phyloP scores from a whole-genome alignment of 1,140 invertebrate species.

The Drosophila triauraria region DNA sequence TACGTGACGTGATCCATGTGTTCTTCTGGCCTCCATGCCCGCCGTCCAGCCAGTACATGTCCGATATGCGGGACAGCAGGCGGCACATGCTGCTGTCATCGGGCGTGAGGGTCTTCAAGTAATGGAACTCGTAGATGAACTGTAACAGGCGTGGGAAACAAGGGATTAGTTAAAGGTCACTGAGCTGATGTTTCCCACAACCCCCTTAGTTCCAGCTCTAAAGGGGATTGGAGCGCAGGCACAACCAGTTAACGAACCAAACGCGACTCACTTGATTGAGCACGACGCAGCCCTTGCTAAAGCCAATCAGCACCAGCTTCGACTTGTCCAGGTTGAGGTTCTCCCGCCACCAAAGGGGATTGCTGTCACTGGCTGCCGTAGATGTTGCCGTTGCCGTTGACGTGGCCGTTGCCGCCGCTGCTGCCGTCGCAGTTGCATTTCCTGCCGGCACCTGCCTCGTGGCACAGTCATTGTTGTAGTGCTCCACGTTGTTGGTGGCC shows the following conservation, averaged over 20 bases:
- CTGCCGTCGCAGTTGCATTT: constrained; percentile 17
- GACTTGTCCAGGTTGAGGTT: constrained; percentile 85
- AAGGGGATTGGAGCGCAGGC: constrained; percentile 1
- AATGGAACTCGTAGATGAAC: constrained; percentile 93
- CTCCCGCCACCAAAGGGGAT: constrained; percentile 85
- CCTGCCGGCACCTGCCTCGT: constrained; percentile 33
- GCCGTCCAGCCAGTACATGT: constrained; percentile 95
- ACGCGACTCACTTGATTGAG: constrained; percentile 90
- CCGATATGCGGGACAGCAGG: constrained; percentile 88
- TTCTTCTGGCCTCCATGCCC: constrained; percentile 93
- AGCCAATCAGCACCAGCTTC: constrained; percentile 90
- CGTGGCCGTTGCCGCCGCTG: constrained; percentile 16
- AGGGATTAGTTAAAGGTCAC: neutral
- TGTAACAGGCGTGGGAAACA: constrained; percentile 27
- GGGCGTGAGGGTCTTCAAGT: constrained; percentile 88
- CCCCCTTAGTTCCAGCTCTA: neutral
- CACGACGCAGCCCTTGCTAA: constrained; percentile 96
- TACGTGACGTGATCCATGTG: constrained; percentile 92
- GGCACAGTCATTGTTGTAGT: constrained; percentile 71
- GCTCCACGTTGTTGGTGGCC: constrained; percentile 62
- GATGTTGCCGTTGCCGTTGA: constrained; percentile 28
- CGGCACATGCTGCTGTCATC: constrained; percentile 87
- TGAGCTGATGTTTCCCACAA: neutral
- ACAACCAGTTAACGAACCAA: constrained; percentile 78
- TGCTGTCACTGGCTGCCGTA: constrained; percentile 55